Conservation (phyloP, 2,797 vertebrate species). For the Telmatherina bonti region DNA sequence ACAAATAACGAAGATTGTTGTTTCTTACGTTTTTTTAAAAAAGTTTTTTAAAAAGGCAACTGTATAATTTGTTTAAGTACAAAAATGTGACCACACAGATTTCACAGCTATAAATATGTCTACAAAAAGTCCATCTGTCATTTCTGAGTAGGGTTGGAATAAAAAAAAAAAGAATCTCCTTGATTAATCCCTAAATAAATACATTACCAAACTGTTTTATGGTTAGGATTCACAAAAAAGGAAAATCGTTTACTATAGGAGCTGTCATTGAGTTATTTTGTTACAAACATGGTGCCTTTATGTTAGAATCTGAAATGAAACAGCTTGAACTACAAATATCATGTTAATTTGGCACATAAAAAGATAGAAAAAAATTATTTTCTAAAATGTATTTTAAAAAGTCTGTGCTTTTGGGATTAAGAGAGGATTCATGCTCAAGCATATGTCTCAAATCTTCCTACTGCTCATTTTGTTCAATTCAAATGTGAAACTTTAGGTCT, state of each 20-base stretch:
- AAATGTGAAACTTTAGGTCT: background rate
- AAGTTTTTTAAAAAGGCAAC: background rate
- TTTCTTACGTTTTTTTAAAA: background rate
- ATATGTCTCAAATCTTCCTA: background rate
- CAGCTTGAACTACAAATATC: too few relatives aligned
- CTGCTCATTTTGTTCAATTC: background rate
- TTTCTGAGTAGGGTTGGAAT: background rate
- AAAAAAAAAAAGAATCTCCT: too few relatives aligned
- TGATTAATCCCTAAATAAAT: background rate
- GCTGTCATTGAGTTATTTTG: background rate
- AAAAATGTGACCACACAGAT: background rate
- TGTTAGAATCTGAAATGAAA: background rate
- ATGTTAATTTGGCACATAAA: too few relatives aligned
- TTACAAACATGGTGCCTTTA: background rate
- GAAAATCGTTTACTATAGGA: background rate
- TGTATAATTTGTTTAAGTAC: background rate
- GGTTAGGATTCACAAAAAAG: background rate
- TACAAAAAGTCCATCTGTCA: background rate
- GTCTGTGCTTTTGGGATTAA: too few relatives aligned
- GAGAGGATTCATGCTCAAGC: too few relatives aligned
- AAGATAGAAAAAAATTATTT: too few relatives aligned
- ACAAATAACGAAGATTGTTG: background rate
- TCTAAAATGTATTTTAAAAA: background rate
- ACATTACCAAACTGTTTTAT: background rate
- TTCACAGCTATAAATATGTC: background rate